phyloP scores from a whole-genome alignment of 2,888 invertebrate species.

The Cryptus armator region DNA sequence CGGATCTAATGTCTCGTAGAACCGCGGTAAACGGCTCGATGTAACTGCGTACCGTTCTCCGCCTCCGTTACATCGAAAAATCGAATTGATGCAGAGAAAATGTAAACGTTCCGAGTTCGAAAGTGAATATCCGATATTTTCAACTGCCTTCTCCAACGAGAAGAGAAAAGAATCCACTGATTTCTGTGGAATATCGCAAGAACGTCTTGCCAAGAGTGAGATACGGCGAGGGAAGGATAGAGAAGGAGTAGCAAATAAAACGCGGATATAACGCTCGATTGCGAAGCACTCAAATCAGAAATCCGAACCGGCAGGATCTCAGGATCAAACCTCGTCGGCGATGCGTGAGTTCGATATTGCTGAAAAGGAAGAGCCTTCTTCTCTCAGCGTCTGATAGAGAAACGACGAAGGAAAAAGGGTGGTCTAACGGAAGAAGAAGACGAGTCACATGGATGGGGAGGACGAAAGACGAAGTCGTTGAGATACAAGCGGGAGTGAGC shows the following conservation, averaged over 20 bases:
- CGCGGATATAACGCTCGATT: slow-evolving; percentile 70
- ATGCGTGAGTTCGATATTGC: slow-evolving; percentile 69
- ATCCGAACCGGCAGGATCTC: slow-evolving; percentile 72
- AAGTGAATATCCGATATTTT: background rate
- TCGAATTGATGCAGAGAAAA: slow-evolving; percentile 7
- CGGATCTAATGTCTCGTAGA: background rate
- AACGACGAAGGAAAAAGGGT: slow-evolving; percentile 24
- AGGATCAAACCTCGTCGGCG: slow-evolving; percentile 71
- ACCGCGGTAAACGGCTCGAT: background rate
- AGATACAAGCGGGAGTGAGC: slow-evolving; percentile 63
- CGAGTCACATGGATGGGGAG: slow-evolving; percentile 47
- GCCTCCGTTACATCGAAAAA: background rate
- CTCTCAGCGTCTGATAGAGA: slow-evolving; percentile 53
- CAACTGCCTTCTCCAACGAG: background rate
- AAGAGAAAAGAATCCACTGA: slow-evolving; percentile 6
- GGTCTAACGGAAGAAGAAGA: slow-evolving; percentile 55
- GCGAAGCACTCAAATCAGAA: slow-evolving; percentile 80
- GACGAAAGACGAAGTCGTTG: slow-evolving; percentile 47
- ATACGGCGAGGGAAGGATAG: background rate
- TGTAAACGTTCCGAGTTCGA: background rate
- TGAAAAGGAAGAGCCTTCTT: slow-evolving; percentile 1
- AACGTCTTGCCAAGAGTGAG: background rate
- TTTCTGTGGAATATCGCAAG: slow-evolving; percentile 15
- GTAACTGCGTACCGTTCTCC: background rate
- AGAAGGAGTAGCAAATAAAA: slow-evolving; percentile 28